Evolutionary conservation across 37 sponge, comb jelly and placozoan species (phyloP).

Genomic region (Halichondria panicea): DNA sequence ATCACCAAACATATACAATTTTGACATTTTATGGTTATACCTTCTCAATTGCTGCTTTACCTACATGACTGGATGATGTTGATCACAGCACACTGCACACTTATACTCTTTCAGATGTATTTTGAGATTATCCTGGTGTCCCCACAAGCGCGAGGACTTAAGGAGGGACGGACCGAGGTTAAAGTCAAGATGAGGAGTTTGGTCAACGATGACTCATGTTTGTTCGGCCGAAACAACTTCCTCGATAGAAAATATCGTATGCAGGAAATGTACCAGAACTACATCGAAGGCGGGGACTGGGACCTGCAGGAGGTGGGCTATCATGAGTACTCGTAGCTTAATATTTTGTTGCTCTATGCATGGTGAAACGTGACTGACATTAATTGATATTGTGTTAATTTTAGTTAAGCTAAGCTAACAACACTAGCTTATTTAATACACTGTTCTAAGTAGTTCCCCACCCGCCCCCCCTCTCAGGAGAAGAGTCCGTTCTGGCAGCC

Average conservation of each 20-base stretch:
- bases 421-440: neutral
- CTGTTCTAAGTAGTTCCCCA: neutral
- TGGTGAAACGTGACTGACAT: neutral
- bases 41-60: no score
- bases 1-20: no score
- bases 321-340: no score
- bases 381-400: neutral
- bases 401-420: neutral
- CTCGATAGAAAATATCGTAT: slow-evolving; percentile 61
- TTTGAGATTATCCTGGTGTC: slow-evolving; percentile 77
- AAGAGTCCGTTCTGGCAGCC: slow-evolving; percentile 66
- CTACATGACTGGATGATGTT: no score
- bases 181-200: slow-evolving; percentile 58
- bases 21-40: no score
- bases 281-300: slow-evolving; percentile 63
- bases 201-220: slow-evolving; percentile 42
- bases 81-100: no score
- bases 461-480: slow-evolving; percentile 11
- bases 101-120: slow-evolving; percentile 3
- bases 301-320: slow-evolving; percentile 33
- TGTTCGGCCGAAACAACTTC: slow-evolving; percentile 59
- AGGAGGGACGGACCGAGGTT: slow-evolving; percentile 62
- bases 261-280: slow-evolving; percentile 82
- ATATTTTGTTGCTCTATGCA: neutral
- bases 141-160: slow-evolving; percentile 66